A percentile compares a stretch with the other conserved stretches of the same genome.
phyloP scores from a whole-genome alignment of 2,797 vertebrate species.

The Taeniopygia guttata region DNA sequence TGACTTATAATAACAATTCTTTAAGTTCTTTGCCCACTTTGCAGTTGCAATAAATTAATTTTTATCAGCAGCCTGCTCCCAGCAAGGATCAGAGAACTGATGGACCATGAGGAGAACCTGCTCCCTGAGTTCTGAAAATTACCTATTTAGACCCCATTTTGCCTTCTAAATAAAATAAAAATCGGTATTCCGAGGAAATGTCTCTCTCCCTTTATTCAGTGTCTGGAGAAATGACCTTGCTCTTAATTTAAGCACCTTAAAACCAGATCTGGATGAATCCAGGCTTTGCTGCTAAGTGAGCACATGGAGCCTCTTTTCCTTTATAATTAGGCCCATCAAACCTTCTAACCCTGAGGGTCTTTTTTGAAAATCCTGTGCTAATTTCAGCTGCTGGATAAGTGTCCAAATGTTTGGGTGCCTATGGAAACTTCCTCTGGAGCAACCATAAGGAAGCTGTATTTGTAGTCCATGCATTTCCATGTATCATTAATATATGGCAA shows the following conservation, averaged over 20 bases:
- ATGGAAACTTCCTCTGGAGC: conserved; percentile 45
- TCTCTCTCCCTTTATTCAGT: not conserved
- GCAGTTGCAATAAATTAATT: not conserved
- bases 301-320: not conserved
- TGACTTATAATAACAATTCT: not conserved
- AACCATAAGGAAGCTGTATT: conserved; percentile 17
- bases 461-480: conserved; percentile 38
- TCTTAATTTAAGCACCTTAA: not conserved
- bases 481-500: conserved; percentile 56
- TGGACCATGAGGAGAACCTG: fast-evolving
- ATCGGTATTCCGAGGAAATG: not conserved
- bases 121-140: not conserved
- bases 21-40: not conserved
- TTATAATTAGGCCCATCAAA: conserved; percentile 34
- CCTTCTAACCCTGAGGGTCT: not conserved
- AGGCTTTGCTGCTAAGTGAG: not conserved
- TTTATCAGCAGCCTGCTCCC: not conserved
- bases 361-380: conserved; percentile 28
- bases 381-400: conserved; percentile 35
- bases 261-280: not conserved
- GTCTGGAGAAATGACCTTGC: not conserved
- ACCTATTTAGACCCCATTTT: not conserved
- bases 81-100: not conserved
- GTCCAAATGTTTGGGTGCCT: conserved; percentile 51
- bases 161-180: not conserved